Conservation (phyloP, 1,140 invertebrate genomes). For the Drosophila bipectinata region DNA sequence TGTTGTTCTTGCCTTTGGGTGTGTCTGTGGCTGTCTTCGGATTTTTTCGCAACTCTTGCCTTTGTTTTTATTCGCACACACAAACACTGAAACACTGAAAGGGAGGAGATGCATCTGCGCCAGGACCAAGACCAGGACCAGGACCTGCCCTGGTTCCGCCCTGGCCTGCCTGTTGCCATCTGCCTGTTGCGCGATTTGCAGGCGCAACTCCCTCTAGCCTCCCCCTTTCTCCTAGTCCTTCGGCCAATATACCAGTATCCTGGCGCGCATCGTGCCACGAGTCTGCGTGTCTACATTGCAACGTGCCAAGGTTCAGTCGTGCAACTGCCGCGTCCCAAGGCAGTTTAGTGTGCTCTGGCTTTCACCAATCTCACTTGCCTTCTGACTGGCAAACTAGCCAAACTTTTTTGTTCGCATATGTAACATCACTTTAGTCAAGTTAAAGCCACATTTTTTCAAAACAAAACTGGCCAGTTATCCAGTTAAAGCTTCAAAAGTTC, state of each 20-base stretch:
- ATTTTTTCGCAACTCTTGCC: slow-evolving; percentile 50
- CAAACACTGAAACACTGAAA: slow-evolving; percentile 9
- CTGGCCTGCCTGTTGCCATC: slow-evolving; percentile 41
- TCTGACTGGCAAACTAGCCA: not conserved
- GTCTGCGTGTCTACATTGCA: slow-evolving; percentile 76
- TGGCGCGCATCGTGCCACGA: slow-evolving; percentile 47
- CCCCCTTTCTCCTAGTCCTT: not conserved
- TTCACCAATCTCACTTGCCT: not conserved
- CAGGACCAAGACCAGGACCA: slow-evolving; percentile 14
- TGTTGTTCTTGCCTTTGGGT: slow-evolving; percentile 1
- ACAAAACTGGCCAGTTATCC: not conserved
- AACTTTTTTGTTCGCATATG: not conserved
- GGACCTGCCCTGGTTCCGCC: slow-evolving; percentile 16
- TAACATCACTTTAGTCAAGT: not conserved
- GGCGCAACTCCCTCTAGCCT: not conserved
- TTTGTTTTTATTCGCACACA: slow-evolving; percentile 55
- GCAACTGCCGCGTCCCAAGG: slow-evolving; percentile 81
- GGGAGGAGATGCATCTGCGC: slow-evolving; percentile 17
- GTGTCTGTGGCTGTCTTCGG: slow-evolving; percentile 41
- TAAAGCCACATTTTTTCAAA: not conserved
- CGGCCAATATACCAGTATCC: slow-evolving; percentile 8
- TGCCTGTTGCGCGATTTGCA: slow-evolving; percentile 47
- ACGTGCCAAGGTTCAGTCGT: slow-evolving; percentile 75
- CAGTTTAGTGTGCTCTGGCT: slow-evolving; percentile 69
- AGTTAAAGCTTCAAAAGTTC: not conserved